Percentiles rank a stretch among this genome's conserved stretches.
Evolutionary conservation across 2,888 invertebrate species (phyloP).

Genomic region (Heliconius hortense): DNA sequence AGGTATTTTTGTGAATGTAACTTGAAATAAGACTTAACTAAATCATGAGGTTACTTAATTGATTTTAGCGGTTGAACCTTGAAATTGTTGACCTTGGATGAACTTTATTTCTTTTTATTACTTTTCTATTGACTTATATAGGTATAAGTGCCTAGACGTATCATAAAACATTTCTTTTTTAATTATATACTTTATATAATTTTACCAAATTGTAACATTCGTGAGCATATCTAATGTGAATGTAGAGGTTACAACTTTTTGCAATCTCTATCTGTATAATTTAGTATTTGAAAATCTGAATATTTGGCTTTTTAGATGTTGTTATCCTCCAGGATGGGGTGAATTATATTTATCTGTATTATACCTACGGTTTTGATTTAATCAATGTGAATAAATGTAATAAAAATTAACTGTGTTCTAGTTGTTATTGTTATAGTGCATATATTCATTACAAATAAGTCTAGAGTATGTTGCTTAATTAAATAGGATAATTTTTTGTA

Average conservation of each 20-base stretch:
- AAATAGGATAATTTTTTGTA: no score
- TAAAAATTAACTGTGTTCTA: not conserved
- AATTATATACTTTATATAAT: not conserved
- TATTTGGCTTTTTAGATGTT: slow-evolving; percentile 3
- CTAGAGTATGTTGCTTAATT: no score
- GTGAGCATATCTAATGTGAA: not conserved
- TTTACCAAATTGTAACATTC: not conserved
- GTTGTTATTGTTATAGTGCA: not conserved
- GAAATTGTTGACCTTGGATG: slow-evolving; percentile 20
- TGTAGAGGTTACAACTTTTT: not conserved
- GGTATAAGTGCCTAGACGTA: not conserved
- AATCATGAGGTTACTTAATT: not conserved
- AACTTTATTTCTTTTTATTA: slow-evolving; percentile 31
- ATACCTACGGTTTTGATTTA: not conserved
- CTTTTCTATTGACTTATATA: slow-evolving; percentile 27
- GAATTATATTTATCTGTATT: slow-evolving; percentile 8
- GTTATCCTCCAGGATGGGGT: slow-evolving; percentile 7
- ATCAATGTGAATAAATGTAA: slow-evolving; percentile 10
- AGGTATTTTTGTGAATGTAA: slow-evolving; percentile 36
- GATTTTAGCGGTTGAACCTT: slow-evolving; percentile 24
- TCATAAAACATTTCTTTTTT: not conserved
- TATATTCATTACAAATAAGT: no score
- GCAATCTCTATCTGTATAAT: not conserved
- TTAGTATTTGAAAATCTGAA: not conserved
- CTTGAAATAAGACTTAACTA: not conserved